Base-by-base conservation (phyloP, 1,140 invertebrate species). In the Caenorhabditis briggsae region DNA sequence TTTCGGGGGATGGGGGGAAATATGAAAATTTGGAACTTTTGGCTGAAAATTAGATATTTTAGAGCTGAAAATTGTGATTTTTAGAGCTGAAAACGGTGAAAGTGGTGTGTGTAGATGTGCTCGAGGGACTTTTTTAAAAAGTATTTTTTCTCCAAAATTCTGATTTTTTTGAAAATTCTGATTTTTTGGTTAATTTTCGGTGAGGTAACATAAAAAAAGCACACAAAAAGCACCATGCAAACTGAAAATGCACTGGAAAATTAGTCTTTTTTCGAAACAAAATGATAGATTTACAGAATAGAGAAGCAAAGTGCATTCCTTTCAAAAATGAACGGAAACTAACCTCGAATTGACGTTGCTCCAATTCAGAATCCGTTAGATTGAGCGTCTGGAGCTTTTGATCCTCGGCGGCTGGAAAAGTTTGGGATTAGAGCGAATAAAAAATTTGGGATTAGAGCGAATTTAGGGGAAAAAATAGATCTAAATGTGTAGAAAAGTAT, bases 311-410 rank as follows among this genome's bases (percentile, higher is more conserved):
- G 3, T 46, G 46, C 5, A 18, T 18, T 41, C 14, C 0, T 33
- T 1, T n/a, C n/a, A n/a, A n/a, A n/a, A n/a, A n/a, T 41, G 46
- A 46, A 70, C 20, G 9, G 23, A 78, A 78, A 78, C 70, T 78
- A 78, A 78, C 70, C 46, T 78, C 70, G 16, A 78, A 78, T 78
- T 78, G 46, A 53, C 70, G 70, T 50, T 78, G 70, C 46, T 78
- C 70, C 18, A 78, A 25, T 14, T 78, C 70, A 0, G 70, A 50
- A 50, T 78, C 70, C 46, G 70, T 78, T 6, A 78, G 70, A 14
- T 78, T 78, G 46, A 78, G 70, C 9, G 46, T 78, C 50, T 78
- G 70, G 8, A 78, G 43, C 50, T 78, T 78, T n/a, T 78, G 70
- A 23, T 78, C 46, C n/a, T 78, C 70, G 70, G 70, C 70, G 9